These are phyloP conservation scores for Drosophila meridionalis DNA, from an alignment of 2,888 invertebrate species.

Conservation along the genomic window DNA sequence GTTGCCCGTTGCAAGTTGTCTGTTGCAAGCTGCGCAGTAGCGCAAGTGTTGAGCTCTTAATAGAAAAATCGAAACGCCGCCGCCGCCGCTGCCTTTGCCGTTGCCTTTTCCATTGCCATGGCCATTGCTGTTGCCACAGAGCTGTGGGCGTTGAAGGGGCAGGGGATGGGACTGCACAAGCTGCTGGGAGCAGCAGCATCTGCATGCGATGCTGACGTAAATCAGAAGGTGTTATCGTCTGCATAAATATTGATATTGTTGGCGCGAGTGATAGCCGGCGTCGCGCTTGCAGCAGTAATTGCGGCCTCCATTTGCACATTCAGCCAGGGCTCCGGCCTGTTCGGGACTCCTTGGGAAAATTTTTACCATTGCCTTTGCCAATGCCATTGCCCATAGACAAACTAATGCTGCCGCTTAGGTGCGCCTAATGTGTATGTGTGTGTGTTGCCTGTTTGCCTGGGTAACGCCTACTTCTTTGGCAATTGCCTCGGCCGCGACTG, in stretches of 20 bases:
- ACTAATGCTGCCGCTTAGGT: constrained; percentile 77
- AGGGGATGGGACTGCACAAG: constrained; percentile 14
- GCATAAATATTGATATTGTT: constrained; percentile 84
- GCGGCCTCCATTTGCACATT: constrained; percentile 44
- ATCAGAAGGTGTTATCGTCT: constrained; percentile 84
- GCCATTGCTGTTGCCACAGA: constrained; percentile 28
- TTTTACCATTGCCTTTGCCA: constrained; percentile 45
- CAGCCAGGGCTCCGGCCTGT: constrained; percentile 4
- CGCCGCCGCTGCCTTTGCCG: constrained; percentile 32
- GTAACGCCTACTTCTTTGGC: constrained; percentile 64
- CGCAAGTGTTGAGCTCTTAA: constrained; percentile 83
- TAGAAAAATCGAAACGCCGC: constrained; percentile 72
- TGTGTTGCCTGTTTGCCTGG: constrained; percentile 33
- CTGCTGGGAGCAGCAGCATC: constrained; percentile 55
- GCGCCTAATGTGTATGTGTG: constrained; percentile 60
- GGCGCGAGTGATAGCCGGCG: constrained; percentile 77
- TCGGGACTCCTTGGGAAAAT: constrained; percentile 61
- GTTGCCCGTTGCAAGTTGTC: constrained; percentile 53
- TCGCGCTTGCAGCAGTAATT: constrained; percentile 75
- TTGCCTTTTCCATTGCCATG: constrained; percentile 18
- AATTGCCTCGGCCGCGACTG: constrained; percentile 42
- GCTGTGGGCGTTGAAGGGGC: constrained; percentile 27
- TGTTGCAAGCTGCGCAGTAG: constrained; percentile 72
- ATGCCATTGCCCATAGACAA: constrained; percentile 50
- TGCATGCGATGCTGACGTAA: constrained; percentile 78